phyloP scores from a whole-genome alignment of 2,113 vertebrate species.

The Limanda limanda region DNA sequence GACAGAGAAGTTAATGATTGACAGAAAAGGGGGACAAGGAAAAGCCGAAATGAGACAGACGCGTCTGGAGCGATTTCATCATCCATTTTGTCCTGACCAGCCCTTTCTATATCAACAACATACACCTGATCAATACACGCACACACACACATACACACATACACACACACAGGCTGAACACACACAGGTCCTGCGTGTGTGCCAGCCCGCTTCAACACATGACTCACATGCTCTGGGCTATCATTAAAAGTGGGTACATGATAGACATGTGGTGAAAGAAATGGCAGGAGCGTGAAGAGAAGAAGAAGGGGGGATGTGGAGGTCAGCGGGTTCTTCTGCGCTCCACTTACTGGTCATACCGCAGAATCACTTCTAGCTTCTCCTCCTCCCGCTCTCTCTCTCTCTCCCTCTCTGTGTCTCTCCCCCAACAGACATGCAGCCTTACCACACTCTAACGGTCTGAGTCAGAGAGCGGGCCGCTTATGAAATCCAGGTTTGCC shows the following conservation, averaged over 20 bases:
- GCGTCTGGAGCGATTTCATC: constrained; percentile 28
- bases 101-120: constrained; percentile 38
- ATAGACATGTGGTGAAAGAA: constrained; percentile 64
- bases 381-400: constrained; percentile 9
- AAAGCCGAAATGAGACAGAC: constrained; percentile 1
- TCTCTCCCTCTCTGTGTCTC: constrained; percentile 26
- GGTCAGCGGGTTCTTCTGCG: constrained; percentile 73
- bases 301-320: constrained; percentile 57
- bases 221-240: constrained; percentile 55
- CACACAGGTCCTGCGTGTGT: constrained; percentile 20
- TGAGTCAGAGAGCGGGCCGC: constrained; percentile 59
- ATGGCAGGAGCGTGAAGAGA: constrained; percentile 35
- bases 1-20: constrained; percentile 1
- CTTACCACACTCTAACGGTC: constrained; percentile 72
- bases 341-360: constrained; percentile 72
- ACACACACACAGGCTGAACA: constrained; percentile 1
- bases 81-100: constrained; percentile 25
- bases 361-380: constrained; percentile 58
- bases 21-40: neutral
- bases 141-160: constrained; percentile 13
- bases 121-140: constrained; percentile 56
- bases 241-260: constrained; percentile 63
- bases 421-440: constrained; percentile 58
- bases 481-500: constrained; percentile 76
- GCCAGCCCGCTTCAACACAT: constrained; percentile 39